Conservation (phyloP, 2,888 invertebrate species). For the Glyphotaelius pellucidus region DNA sequence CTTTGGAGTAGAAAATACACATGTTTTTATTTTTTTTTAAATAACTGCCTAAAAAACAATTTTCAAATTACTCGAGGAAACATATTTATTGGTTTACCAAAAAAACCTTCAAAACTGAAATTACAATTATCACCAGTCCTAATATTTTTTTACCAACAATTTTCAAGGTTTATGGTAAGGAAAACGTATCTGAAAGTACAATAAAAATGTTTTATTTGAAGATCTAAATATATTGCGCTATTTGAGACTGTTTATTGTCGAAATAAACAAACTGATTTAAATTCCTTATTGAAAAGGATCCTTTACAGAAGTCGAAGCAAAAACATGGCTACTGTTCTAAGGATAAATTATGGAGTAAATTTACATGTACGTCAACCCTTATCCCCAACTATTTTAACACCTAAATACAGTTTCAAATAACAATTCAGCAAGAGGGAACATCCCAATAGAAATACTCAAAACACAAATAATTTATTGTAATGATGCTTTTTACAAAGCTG, state of each 20-base stretch:
- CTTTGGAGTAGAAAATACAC: too few species aligned
- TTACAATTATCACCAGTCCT: neutral
- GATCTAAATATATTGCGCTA: neutral
- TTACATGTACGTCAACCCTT: slow-evolving; percentile 43
- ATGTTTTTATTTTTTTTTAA: neutral
- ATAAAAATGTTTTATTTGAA: neutral
- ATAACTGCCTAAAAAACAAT: neutral
- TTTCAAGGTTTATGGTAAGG: neutral
- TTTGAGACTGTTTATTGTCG: neutral
- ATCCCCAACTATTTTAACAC: neutral
- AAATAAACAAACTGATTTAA: slow-evolving; percentile 1
- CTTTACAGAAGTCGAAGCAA: neutral
- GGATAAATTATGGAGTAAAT: slow-evolving; percentile 16
- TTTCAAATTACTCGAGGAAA: neutral
- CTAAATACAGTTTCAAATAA: neutral
- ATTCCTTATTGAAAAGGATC: slow-evolving; percentile 28
- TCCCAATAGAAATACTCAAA: neutral
- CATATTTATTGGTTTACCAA: neutral
- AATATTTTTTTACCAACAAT: neutral
- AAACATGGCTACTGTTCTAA: slow-evolving; percentile 30
- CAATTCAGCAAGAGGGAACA: neutral
- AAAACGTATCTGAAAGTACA: neutral
- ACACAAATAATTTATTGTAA: neutral
- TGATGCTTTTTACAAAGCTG: neutral
- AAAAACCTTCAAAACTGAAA: neutral